Evolutionary conservation across 2,888 invertebrate genomes (phyloP), one percentile per base, ranked within the genome.

Genomic region (Orgyia antiqua): DNA sequence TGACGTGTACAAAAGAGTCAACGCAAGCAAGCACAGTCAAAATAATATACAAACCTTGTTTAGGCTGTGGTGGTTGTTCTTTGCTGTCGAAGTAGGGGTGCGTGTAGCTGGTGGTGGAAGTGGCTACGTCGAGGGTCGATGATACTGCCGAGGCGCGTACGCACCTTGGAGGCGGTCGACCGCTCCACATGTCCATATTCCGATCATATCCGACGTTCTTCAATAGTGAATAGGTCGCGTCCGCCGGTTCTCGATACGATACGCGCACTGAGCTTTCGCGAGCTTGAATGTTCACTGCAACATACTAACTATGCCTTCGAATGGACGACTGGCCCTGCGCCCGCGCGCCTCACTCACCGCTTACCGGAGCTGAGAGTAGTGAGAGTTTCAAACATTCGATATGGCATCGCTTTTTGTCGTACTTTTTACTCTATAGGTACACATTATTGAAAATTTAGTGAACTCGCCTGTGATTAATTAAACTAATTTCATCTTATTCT

Each of bases 41-140:
- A 7, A 29, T 10, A 19, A 13, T 31, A 30, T 46, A 57, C 71
- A 56, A 55, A 80, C 80, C 74, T 82, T 71, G 66, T 56, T 71
- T 69, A 38, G 62, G 66, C 57, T 65, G 68, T 46, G 82, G 69
- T 51, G 84, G 69, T 49, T 78, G 38, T 61, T 92, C 92, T 41
- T 89, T 88, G 42, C 80, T 82, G 74, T 94, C 93, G 87, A 93
- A 94, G 84, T 94, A 94, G 73, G 92, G 90, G 65, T 94, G 88
- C 76, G 93, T 92, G 76, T 94, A 94, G 73, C 93, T 93, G 47
- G 92, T 13, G 15, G 30, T 89, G 66, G 90, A 91, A 53, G 92
- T 91, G 74, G 92, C 93, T 77, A 93, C 91, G 61, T 89, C 90
- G 88, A 70, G 89, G 86, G 67, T 88, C 82, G 60, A 88, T 78